Conservation (phyloP, 1,140 invertebrate species). For the Aphidius gifuensis region DNA sequence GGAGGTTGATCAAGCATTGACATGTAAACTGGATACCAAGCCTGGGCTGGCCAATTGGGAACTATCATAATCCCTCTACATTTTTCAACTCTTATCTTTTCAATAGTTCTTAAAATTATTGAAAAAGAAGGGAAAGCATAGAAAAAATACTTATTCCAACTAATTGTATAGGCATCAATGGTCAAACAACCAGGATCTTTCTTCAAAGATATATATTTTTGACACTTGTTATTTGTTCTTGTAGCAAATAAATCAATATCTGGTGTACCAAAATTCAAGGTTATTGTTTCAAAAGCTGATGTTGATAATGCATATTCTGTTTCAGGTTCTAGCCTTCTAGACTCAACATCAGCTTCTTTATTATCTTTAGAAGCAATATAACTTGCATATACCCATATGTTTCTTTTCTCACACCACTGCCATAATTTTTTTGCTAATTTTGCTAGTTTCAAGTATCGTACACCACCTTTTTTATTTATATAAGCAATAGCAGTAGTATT, state of each 20-base stretch:
- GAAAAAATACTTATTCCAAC: constrained; percentile 27
- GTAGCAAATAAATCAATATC: constrained; percentile 35
- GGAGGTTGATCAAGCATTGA: constrained; percentile 16
- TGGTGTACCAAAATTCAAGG: constrained; percentile 25
- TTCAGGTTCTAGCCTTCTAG: constrained; percentile 19
- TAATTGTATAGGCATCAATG: constrained; percentile 36
- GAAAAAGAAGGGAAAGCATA: constrained; percentile 33
- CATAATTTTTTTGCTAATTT: constrained; percentile 17
- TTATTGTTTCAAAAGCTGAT: constrained; percentile 23
- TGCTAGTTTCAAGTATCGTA: neutral
- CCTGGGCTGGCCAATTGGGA: constrained; percentile 20
- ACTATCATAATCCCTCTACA: constrained; percentile 24
- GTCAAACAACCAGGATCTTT: constrained; percentile 28
- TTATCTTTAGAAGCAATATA: constrained; percentile 24
- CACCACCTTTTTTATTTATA: constrained; percentile 20
- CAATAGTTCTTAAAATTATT: constrained; percentile 25
- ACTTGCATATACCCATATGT: constrained; percentile 18
- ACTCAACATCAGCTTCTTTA: constrained; percentile 22
- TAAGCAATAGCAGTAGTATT: constrained; percentile 24
- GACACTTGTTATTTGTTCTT: constrained; percentile 32
- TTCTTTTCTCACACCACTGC: constrained; percentile 19
- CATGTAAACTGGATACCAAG: constrained; percentile 22
- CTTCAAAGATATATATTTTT: constrained; percentile 32
- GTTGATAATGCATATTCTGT: constrained; percentile 21
- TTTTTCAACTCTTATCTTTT: constrained; percentile 24